Percentiles rank a stretch among this genome's conserved stretches.
These are phyloP conservation scores for Rousettus madagascariensis DNA, from an alignment of 2,797 vertebrate genomes.

Conservation along the genomic window DNA sequence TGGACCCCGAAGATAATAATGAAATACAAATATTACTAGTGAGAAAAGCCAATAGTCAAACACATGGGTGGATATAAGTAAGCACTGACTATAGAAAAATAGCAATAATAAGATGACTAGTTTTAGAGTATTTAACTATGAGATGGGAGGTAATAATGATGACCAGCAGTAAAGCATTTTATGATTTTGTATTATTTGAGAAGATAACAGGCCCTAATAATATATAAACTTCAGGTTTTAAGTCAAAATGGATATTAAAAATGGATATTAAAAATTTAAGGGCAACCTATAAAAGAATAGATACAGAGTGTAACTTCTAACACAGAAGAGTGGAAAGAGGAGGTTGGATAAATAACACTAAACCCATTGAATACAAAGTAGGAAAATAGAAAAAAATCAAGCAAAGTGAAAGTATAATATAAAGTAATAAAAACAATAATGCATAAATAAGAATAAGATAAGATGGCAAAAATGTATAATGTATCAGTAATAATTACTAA, in stretches of 20 bases:
- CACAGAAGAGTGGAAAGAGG: not conserved
- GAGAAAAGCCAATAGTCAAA: not conserved
- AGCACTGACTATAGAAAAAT: not conserved
- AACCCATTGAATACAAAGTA: not conserved
- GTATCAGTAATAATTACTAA: not conserved
- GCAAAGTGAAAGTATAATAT: not conserved
- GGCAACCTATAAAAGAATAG: not conserved
- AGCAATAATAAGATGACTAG: not conserved
- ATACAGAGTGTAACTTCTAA: not conserved
- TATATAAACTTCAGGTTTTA: not conserved
- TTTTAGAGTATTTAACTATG: not conserved
- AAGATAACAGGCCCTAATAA: not conserved
- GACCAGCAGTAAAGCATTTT: not conserved
- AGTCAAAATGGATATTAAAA: not conserved
- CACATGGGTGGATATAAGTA: not conserved
- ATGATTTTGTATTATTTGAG: not conserved
- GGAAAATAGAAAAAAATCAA: constrained; percentile 1
- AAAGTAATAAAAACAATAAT: not conserved
- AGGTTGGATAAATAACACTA: not conserved
- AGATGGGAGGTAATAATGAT: not conserved
- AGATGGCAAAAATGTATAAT: not conserved
- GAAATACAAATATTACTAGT: not conserved
- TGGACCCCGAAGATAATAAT: not conserved
- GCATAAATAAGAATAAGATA: not conserved
- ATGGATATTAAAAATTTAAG: not conserved